These are phyloP conservation scores for Columbina picui DNA, from an alignment of 2,113 vertebrate genomes.

Conservation along the genomic window DNA sequence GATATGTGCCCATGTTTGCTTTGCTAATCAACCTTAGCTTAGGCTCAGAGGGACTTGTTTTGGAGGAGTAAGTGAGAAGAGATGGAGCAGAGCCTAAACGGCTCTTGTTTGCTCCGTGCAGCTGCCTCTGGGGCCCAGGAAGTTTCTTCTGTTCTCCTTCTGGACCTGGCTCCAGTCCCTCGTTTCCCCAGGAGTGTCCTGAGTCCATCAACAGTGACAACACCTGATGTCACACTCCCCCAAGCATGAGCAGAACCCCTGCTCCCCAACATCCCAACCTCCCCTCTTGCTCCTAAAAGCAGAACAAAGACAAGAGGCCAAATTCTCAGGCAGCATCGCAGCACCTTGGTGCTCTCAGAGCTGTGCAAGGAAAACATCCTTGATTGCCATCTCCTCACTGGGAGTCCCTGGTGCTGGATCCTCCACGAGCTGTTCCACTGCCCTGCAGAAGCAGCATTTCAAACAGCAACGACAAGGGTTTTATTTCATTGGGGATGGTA, in stretches of 20 bases:
- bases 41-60: constrained; percentile 41
- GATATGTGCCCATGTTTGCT: constrained; percentile 42
- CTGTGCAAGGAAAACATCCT: not conserved
- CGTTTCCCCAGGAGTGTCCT: not conserved
- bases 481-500: not conserved
- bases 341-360: accelerated
- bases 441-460: not conserved
- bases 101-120: not conserved
- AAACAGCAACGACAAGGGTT: not conserved
- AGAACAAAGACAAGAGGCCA: not conserved
- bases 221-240: not conserved
- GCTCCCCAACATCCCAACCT: not conserved
- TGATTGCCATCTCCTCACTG: not conserved
- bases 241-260: not conserved
- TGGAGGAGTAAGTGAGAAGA: constrained; percentile 13
- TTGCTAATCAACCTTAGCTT: constrained; percentile 37
- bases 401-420: not conserved
- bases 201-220: not conserved
- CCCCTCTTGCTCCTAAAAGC: not conserved
- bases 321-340: not conserved
- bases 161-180: not conserved
- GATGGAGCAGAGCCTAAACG: constrained; percentile 24
- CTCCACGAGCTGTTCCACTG: not conserved
- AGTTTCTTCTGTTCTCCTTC: not conserved
- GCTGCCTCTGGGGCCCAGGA: not conserved